Evolutionary conservation across 2,888 invertebrate genomes (phyloP).

Genomic region (Drosophila incognita): DNA sequence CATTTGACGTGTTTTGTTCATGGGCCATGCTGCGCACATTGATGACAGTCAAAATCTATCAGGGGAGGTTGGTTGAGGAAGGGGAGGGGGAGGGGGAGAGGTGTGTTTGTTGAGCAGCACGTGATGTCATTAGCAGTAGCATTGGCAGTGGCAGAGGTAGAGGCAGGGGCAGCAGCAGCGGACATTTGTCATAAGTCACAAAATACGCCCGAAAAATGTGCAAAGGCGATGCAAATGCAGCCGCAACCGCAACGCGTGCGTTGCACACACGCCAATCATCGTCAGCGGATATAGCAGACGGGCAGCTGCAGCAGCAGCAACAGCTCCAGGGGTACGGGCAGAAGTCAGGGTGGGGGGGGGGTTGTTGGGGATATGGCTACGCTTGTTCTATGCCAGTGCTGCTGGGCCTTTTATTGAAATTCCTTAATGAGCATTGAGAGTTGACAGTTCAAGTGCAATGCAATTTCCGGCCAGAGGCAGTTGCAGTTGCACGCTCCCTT

Average conservation of each 20-base stretch:
- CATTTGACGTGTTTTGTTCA: slow-evolving; percentile 75
- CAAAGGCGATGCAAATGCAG: slow-evolving; percentile 21
- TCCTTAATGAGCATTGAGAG: slow-evolving; percentile 69
- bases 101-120: slow-evolving; percentile 56
- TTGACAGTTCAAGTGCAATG: slow-evolving; percentile 54
- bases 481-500: slow-evolving; percentile 19
- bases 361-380: slow-evolving; percentile 5
- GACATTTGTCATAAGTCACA: slow-evolving; percentile 12
- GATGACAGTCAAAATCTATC: slow-evolving; percentile 69
- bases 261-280: slow-evolving; percentile 70
- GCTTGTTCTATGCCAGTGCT: slow-evolving; percentile 62
- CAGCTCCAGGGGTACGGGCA: not conserved
- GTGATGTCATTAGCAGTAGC: slow-evolving; percentile 74
- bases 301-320: not conserved
- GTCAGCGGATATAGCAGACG: slow-evolving; percentile 36
- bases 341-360: not conserved
- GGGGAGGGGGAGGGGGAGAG: not conserved
- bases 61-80: not conserved
- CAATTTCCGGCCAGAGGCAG: slow-evolving; percentile 60
- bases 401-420: slow-evolving; percentile 70
- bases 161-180: slow-evolving; percentile 4
- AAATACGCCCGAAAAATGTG: slow-evolving; percentile 42
- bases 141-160: slow-evolving; percentile 32
- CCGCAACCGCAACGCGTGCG: slow-evolving; percentile 68
- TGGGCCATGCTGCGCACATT: slow-evolving; percentile 66